A percentile compares a stretch with the other conserved stretches of the same genome.
Evolutionary conservation across 2,113 vertebrate genomes (phyloP).

Genomic region (Forbesichthys agassizii): DNA sequence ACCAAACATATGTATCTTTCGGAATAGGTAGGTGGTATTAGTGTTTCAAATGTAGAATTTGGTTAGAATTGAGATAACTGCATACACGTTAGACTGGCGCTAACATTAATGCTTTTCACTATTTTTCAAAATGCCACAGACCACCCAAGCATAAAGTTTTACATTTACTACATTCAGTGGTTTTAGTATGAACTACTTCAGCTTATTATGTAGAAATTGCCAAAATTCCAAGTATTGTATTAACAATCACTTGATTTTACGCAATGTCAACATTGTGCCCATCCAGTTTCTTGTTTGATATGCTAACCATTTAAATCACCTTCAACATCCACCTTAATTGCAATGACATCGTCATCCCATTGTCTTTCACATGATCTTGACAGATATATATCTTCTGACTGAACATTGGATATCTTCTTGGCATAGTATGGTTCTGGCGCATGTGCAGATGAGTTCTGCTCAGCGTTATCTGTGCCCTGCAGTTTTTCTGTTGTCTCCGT

Average conservation of each 20-base stretch:
- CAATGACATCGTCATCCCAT: slow-evolving; percentile 70
- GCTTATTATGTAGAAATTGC: slow-evolving; percentile 35
- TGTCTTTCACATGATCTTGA: slow-evolving; percentile 64
- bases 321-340: slow-evolving; percentile 81
- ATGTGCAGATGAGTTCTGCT: slow-evolving; percentile 25
- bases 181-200: slow-evolving; percentile 47
- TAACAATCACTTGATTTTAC: slow-evolving; percentile 54
- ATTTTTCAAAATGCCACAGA: slow-evolving; percentile 28
- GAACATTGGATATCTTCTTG: slow-evolving; percentile 32
- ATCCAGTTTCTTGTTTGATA: slow-evolving; percentile 62
- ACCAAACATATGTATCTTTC: slow-evolving; percentile 22
- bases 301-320: slow-evolving; percentile 81
- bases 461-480: slow-evolving; percentile 21
- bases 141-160: slow-evolving; percentile 41
- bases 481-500: slow-evolving; percentile 25
- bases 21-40: slow-evolving; percentile 37
- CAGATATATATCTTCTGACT: slow-evolving; percentile 64
- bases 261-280: slow-evolving; percentile 66
- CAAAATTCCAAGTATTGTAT: slow-evolving; percentile 47
- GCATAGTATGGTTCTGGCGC: slow-evolving; percentile 31
- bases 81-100: slow-evolving; percentile 52
- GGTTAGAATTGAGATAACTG: slow-evolving; percentile 57
- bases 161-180: slow-evolving; percentile 19
- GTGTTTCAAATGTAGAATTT: slow-evolving; percentile 43
- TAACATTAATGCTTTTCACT: slow-evolving; percentile 31